Conservation (phyloP, 2,797 vertebrate genomes). For the Acipenser ruthenus region DNA sequence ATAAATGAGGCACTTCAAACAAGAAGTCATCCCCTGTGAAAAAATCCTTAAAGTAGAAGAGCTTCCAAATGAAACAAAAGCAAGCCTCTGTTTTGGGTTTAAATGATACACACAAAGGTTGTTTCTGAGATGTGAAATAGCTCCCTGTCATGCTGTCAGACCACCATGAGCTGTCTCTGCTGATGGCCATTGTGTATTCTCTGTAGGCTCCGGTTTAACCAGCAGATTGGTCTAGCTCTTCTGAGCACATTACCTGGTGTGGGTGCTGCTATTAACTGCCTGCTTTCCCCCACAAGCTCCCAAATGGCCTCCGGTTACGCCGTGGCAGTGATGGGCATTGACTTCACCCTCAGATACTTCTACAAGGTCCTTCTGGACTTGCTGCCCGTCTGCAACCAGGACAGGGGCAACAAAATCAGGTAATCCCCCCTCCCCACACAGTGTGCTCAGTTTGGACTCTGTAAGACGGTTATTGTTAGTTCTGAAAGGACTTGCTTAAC, state of each 20-base stretch:
- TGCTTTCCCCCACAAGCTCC: constrained; percentile 47
- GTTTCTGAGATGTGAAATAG: constrained; percentile 8
- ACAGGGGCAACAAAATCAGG: constrained; percentile 96
- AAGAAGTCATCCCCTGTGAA: constrained; percentile 1
- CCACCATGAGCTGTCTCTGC: constrained; percentile 1
- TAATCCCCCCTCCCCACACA: constrained; percentile 33
- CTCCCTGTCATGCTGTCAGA: not conserved
- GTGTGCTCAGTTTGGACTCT: not conserved
- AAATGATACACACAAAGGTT: constrained; percentile 8
- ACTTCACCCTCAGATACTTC: constrained; percentile 94
- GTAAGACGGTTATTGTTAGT: constrained; percentile 10
- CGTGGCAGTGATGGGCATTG: constrained; percentile 93
- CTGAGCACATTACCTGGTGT: constrained; percentile 6
- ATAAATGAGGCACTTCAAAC: constrained; percentile 2
- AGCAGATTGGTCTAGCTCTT: not conserved
- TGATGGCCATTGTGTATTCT: not conserved
- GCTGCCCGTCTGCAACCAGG: constrained; percentile 91
- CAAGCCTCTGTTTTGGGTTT: constrained; percentile 14
- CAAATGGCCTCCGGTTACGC: constrained; percentile 85
- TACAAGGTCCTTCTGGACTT: constrained; percentile 94
- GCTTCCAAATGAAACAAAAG: not conserved
- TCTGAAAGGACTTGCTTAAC: constrained; percentile 17
- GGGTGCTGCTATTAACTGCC: not conserved
- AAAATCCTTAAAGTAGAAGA: not conserved
- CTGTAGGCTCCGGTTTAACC: not conserved